Percentiles rank a stretch among this genome's conserved stretches.
Evolutionary conservation across 2,888 invertebrate genomes (phyloP).

Genomic region (Campoletis raptor): DNA sequence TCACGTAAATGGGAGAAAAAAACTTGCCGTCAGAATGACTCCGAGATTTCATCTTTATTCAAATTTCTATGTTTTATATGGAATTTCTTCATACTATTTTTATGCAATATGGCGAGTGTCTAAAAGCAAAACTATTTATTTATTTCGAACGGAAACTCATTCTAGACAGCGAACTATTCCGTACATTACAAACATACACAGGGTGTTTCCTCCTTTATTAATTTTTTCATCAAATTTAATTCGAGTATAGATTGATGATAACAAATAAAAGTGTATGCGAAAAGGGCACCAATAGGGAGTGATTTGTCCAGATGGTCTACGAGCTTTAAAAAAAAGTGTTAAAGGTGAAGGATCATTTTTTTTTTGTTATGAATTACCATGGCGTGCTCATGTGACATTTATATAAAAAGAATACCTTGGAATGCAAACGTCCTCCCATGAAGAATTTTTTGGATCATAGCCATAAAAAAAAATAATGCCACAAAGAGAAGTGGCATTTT

Average conservation of each 20-base stretch:
- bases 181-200: not conserved
- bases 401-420: not conserved
- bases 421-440: not conserved
- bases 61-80: conserved; percentile 54
- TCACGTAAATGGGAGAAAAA: conserved; percentile 24
- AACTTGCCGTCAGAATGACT: conserved; percentile 1
- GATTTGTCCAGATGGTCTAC: not conserved
- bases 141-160: not conserved
- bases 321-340: not conserved
- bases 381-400: not conserved
- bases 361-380: not conserved
- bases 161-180: not conserved
- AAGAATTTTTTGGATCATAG: not conserved
- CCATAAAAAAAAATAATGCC: conserved; percentile 4
- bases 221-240: not conserved
- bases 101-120: conserved; percentile 1
- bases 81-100: conserved; percentile 58
- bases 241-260: not conserved
- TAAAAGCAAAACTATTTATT: conserved; percentile 4
- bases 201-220: not conserved
- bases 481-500: not conserved
- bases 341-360: not conserved
- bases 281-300: not conserved
- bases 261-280: not conserved
- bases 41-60: conserved; percentile 37